phyloP scores from a whole-genome alignment of 2,797 vertebrate species.

The Rhabdophis nuchalis region DNA sequence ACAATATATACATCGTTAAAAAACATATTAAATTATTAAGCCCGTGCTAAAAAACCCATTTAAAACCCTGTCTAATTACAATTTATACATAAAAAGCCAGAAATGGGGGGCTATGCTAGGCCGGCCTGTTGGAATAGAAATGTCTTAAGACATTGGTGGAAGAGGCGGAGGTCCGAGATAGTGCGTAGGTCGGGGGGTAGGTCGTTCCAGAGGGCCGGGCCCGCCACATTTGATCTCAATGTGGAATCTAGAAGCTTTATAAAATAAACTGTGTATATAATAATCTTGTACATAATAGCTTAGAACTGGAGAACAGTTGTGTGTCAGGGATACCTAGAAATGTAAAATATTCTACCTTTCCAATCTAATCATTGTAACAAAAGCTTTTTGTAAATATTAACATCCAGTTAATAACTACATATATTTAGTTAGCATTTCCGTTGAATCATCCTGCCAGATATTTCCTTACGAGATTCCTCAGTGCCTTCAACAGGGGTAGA shows the following conservation, averaged over 20 bases:
- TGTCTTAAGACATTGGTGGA: too few relatives aligned
- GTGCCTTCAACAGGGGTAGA: not conserved
- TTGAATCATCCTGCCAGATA: not conserved
- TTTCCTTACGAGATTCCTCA: not conserved
- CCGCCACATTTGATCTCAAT: constrained; percentile 36
- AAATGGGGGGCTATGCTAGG: too few relatives aligned
- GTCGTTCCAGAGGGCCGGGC: too few relatives aligned
- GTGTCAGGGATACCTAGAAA: constrained; percentile 56
- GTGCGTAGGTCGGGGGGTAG: too few relatives aligned
- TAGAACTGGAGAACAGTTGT: constrained; percentile 36
- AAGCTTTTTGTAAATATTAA: not conserved
- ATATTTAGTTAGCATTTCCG: not conserved
- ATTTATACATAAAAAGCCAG: too few relatives aligned
- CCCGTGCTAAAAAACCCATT: too few relatives aligned
- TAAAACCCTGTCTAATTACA: too few relatives aligned
- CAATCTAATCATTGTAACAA: constrained; percentile 43
- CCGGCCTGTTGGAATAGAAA: too few relatives aligned
- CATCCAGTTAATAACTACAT: not conserved
- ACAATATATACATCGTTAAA: too few relatives aligned
- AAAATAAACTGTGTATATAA: constrained; percentile 68
- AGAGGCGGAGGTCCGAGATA: too few relatives aligned
- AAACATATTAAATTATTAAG: too few relatives aligned
- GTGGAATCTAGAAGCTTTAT: constrained; percentile 54
- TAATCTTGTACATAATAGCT: constrained; percentile 61
- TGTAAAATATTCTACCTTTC: constrained; percentile 52